Percentiles rank a stretch among this genome's conserved stretches.
Evolutionary conservation across 2,888 invertebrate species (phyloP).

Genomic region (Taenaris catops): DNA sequence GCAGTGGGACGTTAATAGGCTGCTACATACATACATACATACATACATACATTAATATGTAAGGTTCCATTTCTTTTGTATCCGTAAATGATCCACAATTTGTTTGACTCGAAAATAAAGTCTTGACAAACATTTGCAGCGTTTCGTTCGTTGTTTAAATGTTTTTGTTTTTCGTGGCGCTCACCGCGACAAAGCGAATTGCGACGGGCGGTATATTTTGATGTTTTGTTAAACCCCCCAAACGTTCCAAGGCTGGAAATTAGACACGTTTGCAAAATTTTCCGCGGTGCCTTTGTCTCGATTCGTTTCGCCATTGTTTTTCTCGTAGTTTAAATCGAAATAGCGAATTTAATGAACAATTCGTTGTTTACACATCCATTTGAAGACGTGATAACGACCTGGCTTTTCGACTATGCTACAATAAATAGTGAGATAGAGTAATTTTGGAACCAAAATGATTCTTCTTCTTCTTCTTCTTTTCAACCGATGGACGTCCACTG

Average conservation of each 20-base stretch:
- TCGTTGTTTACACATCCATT: too few relatives aligned
- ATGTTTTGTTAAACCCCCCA: constrained; percentile 12
- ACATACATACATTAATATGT: too few relatives aligned
- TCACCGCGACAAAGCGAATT: constrained; percentile 13
- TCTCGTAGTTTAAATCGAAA: not conserved
- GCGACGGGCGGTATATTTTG: constrained; percentile 3
- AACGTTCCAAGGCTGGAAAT: constrained; percentile 9
- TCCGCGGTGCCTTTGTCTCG: constrained; percentile 7
- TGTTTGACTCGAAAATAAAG: constrained; percentile 1
- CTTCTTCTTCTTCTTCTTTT: too few relatives aligned
- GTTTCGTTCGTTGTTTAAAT: constrained; percentile 13
- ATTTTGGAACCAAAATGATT: too few relatives aligned
- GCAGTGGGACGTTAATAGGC: too few relatives aligned
- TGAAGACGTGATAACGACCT: too few relatives aligned
- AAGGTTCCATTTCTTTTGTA: constrained; percentile 3
- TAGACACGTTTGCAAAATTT: constrained; percentile 8
- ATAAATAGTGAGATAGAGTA: too few relatives aligned
- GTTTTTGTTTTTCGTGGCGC: constrained; percentile 19
- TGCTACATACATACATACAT: not conserved
- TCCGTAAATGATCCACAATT: constrained; percentile 1
- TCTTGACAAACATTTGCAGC: constrained; percentile 7
- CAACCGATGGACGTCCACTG: too few relatives aligned
- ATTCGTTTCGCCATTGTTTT: too few relatives aligned
- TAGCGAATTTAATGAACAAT: too few relatives aligned
- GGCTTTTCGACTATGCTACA: too few relatives aligned